Base-by-base conservation (phyloP, 2,888 invertebrate species). In the Troides oblongomaculatus region DNA sequence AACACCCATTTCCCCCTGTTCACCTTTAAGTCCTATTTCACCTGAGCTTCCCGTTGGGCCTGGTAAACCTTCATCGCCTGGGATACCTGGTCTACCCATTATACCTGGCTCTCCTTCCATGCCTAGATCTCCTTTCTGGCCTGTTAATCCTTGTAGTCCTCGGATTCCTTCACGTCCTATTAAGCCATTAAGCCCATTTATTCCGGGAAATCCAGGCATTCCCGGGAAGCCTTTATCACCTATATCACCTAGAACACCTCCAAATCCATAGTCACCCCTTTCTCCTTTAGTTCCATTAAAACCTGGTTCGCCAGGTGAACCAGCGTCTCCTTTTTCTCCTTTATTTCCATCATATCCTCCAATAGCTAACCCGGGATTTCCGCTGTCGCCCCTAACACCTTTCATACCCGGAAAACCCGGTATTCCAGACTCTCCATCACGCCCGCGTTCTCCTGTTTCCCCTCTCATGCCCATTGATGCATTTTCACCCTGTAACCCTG, bases 381-480 rank as follows among this genome's bases (percentile, higher is more conserved):
- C 96, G 75, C 89, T 90, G 0, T 83, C 81, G 68, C 96, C 96
- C 75, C 87, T 88, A 17, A 77, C 70, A 43, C 96, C 96, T 73
- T 82, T 75, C 53, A 62, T 93, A 39, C 84, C 85, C 61, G 70
- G 70, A 50, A 73, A 68, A 61, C 94, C 94, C 56, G 81, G 73
- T 77, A 72, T 72, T 59, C 93, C 93, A 3, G 79, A 76, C 3
- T 74, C 77, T 23, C 95, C 95, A 69, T 77, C 77, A 36, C 73
- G 71, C 14, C 95, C 95, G 21, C 81, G 74, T 50, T 88, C 87
- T 67, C 95, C 95, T 4, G 61, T 53, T 25, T 95, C 94, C 56
- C 96, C 96, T 81, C 94, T 94, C 70, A 92, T 88, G 2, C 95
- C 95, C 73, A 93, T 94, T 65, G 93, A 89, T 0, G 95, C 90